phyloP scores from a whole-genome alignment of 1,140 invertebrate species.

The Argopecten irradians region DNA sequence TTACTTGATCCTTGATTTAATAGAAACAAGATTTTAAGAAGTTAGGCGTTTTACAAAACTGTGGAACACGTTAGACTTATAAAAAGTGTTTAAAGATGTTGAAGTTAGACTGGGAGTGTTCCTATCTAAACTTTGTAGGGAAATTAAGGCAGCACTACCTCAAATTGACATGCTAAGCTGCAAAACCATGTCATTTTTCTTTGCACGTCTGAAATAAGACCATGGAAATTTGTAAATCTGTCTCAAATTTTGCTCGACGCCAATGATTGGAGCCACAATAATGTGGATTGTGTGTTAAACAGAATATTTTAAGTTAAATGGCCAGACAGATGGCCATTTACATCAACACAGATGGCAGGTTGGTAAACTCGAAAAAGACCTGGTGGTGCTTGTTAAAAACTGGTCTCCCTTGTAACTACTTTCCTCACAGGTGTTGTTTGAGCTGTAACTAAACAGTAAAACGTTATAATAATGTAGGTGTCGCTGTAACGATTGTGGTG shows the following conservation, averaged over 20 bases:
- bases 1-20: not conserved
- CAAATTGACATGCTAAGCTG: not conserved
- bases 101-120: not conserved
- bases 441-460: no score
- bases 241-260: not conserved
- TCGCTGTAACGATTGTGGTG: no score
- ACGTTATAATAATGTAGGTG: no score
- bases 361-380: no score
- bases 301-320: not conserved
- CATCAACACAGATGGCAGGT: no score
- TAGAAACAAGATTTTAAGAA: not conserved
- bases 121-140: not conserved
- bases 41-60: no score
- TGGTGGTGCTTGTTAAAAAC: no score
- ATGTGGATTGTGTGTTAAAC: not conserved
- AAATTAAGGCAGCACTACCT: not conserved
- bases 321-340: no score
- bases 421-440: no score
- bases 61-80: not conserved
- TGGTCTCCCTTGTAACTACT: no score
- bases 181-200: no score
- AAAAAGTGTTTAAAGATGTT: not conserved
- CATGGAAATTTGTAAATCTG: not conserved
- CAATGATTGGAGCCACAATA: no score
- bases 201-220: not conserved